Conservation (phyloP, 2,888 invertebrate species). For the Leptopilina syphax region DNA sequence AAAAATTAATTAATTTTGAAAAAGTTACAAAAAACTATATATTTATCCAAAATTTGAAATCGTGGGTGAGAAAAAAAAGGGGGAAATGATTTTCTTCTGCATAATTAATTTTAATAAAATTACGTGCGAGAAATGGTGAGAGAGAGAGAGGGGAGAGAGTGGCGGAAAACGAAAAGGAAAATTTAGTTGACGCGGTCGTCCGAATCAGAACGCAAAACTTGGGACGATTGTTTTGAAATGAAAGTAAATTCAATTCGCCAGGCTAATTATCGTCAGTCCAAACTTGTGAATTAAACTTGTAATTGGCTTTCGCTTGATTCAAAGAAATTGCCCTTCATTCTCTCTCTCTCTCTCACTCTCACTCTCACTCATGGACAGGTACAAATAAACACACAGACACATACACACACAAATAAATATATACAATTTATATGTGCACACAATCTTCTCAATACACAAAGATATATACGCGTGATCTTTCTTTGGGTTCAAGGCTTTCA, state of each 20-base stretch:
- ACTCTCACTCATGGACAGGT: neutral
- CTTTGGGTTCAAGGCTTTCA: conserved; percentile 2
- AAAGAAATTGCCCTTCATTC: conserved; percentile 59
- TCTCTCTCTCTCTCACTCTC: conserved; percentile 27
- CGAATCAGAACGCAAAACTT: conserved; percentile 61
- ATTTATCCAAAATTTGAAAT: too few relatives aligned
- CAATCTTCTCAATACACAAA: neutral
- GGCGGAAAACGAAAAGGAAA: neutral
- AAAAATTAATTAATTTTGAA: too few relatives aligned
- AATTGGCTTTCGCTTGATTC: conserved; percentile 73
- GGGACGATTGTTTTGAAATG: conserved; percentile 70
- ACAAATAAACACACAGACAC: neutral
- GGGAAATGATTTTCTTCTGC: conserved; percentile 54
- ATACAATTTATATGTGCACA: neutral
- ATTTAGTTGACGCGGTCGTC: conserved; percentile 24
- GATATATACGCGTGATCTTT: neutral
- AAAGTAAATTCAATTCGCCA: conserved; percentile 74
- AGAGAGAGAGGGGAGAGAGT: conserved; percentile 47
- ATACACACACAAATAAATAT: neutral
- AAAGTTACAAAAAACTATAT: too few relatives aligned
- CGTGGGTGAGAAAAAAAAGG: neutral
- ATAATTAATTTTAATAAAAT: conserved; percentile 64
- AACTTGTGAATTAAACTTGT: conserved; percentile 75
- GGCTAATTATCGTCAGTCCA: conserved; percentile 73
- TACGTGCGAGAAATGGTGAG: neutral